Base-by-base conservation (phyloP, 1,140 invertebrate species). In the Lethrus apterus region DNA sequence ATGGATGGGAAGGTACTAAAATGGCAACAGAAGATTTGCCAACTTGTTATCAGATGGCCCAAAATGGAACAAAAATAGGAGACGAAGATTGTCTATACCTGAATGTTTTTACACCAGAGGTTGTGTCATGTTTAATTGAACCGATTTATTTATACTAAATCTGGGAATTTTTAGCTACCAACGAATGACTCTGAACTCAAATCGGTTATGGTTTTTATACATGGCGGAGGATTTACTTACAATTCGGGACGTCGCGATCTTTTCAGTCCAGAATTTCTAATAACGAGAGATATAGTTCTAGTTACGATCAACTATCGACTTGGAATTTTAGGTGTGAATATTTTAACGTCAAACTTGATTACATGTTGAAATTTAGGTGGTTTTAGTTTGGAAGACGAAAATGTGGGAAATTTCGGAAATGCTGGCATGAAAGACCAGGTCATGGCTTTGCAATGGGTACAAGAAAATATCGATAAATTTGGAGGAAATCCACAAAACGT, bases 31-130 rank as follows among this genome's bases (percentile, higher is more conserved):
- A 70, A 19, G 68, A 69, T 52, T 73, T 75, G n/a, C 56, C 64
- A 1, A 58, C 55, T 10, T 69, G 68, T 43, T 44, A 62, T 8
- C 73, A 38, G 24, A 5, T 2, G 7, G 35, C 7, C n/a, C 5
- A 62, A 60, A 43, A 59, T 64, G 38, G 63, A 58, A 50, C 55
- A 55, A n/a, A 8, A 11, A 56, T 64, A 2, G 77, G 77, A 9
- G 64, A 67, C 9, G 83, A 87, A 70, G 87, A 93, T 32, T 93
- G 89, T 58, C 73, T 93, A 4, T 83, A 83, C 59, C 68, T 94
- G 10, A 92, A 91, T 60, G 78, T 93, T 2, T 88, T 84, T 59
- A 81, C 84, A 11, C 79, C 81, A 46, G 62, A 66, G 48, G 68
- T 71, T 33, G 8, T 14, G n/a, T 33, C 9, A 13, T 33, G 13